Evolutionary conservation across 1,140 invertebrate species (phyloP), one percentile per base, ranked within the genome.

Genomic region (Papilio polyxenes): DNA sequence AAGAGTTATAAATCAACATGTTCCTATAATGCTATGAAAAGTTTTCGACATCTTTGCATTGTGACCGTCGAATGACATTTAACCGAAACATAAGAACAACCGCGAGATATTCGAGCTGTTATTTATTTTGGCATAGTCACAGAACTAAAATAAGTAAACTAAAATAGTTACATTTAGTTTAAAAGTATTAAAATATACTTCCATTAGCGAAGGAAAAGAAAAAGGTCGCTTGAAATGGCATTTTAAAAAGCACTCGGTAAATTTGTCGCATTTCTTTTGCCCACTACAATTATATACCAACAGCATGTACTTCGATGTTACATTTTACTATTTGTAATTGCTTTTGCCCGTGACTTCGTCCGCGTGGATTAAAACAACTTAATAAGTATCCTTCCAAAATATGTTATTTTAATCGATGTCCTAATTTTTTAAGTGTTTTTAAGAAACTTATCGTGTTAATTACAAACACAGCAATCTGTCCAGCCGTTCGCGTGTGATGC

Each of bases 171-270:
- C 62, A 13, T 65, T 10, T 11, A 53, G 10, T 65, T 65, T 31
- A 37, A 65, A 65, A 65, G 23, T 65, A 65, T 13, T 31, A 65
- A 65, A 65, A 65, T 31, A 65, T 31, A 65, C 62, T 65, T 65
- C 62, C 62, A 65, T 65, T 72, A 72, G 65, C 31, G 31, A 72
- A 72, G n/a, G 65, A 31, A 37, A 72, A 17, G 23, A 65, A 65
- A 65, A 65, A 59, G n/a, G 13, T 72, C 65, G 31, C 4, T 65
- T 65, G 62, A 31, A 65, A 65, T 31, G 62, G 10, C 62, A 72
- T 72, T 72, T 69, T 69, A 69, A 69, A 69, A 31, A 31, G 62
- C 62, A 69, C 62, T 69, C 62, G 0, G 62, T 37, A 69, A 69
- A 69, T 69, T 9, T 11, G 62, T 69, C 23, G 10, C 23, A 37